Percentiles rank a stretch among this genome's conserved stretches.
These are phyloP conservation scores for Drosophila lutescens DNA, from an alignment of 2,888 invertebrate species.

Conservation along the genomic window DNA sequence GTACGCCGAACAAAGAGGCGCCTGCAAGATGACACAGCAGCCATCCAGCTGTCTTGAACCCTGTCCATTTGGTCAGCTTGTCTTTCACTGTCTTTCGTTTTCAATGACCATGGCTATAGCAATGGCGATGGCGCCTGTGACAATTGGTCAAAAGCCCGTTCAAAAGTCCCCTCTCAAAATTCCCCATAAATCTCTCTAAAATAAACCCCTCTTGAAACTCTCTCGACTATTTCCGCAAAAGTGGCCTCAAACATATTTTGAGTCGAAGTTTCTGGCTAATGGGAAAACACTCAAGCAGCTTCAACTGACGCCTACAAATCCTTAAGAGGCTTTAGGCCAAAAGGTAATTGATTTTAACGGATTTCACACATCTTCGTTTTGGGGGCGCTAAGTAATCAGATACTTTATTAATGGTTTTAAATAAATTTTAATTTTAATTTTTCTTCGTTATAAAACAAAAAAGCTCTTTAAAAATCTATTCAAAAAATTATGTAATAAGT, in stretches of 20 bases:
- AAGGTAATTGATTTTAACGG: conserved; percentile 40
- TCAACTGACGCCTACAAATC: conserved; percentile 35
- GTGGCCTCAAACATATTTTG: conserved; percentile 6
- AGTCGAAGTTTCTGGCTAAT: conserved; percentile 30
- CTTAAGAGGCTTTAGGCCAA: conserved; percentile 29
- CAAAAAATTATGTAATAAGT: no score
- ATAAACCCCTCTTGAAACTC: conserved; percentile 2
- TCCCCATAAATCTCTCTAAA: not conserved
- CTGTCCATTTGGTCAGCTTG: conserved; percentile 34
- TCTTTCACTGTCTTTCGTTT: conserved; percentile 66
- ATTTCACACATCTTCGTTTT: conserved; percentile 25
- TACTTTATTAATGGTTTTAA: conserved; percentile 1
- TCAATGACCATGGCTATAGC: conserved; percentile 61
- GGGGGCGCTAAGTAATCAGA: conserved; percentile 12
- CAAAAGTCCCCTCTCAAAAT: not conserved
- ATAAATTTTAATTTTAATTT: not conserved
- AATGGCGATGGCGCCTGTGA: conserved; percentile 56
- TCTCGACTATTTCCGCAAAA: conserved; percentile 30
- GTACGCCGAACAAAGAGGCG: conserved; percentile 63
- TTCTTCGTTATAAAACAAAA: not conserved
- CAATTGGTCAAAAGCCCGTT: conserved; percentile 38
- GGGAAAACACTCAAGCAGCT: conserved; percentile 37
- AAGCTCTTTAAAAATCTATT: no score
- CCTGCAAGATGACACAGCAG: conserved; percentile 73
- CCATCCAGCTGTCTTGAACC: conserved; percentile 18